Conservation (phyloP, 37 sponge, comb jelly and placozoan species). For the Cladorhizidae sp. region DNA sequence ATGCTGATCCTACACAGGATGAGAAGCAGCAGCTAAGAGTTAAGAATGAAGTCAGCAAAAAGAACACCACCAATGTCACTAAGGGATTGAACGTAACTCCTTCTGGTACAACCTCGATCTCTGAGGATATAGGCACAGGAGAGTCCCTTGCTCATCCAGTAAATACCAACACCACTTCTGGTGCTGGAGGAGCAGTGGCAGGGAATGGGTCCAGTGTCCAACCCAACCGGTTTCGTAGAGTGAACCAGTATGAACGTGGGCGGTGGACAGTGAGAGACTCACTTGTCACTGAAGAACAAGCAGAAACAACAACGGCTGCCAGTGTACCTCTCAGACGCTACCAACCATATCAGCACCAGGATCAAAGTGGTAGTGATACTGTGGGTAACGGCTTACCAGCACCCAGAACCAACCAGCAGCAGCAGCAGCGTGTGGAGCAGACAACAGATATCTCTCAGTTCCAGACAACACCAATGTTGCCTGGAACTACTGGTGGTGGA, state of each 20-base stretch:
- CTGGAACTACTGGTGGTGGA: neutral
- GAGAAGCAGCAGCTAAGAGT: too few relatives aligned
- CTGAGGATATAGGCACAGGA: neutral
- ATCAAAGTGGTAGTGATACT: neutral
- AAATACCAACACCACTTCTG: neutral
- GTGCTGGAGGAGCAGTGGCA: neutral
- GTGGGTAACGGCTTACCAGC: neutral
- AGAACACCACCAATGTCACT: neutral
- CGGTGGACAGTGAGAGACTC: constrained; percentile 32
- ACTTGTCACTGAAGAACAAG: constrained; percentile 20
- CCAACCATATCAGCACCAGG: neutral
- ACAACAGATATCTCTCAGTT: neutral
- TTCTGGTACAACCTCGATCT: neutral
- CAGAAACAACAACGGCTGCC: neutral
- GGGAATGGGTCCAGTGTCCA: constrained; percentile 25
- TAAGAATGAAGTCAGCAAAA: neutral
- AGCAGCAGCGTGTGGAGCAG: neutral
- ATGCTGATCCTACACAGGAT: neutral
- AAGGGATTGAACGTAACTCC: neutral
- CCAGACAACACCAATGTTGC: neutral
- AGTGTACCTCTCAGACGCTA: neutral
- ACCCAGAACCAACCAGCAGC: neutral
- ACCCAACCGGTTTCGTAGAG: constrained; percentile 31
- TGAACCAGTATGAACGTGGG: constrained; percentile 30
- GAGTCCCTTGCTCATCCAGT: neutral